Evolutionary conservation across 2,888 invertebrate genomes (phyloP).

Genomic region (Colostygia pectinataria): DNA sequence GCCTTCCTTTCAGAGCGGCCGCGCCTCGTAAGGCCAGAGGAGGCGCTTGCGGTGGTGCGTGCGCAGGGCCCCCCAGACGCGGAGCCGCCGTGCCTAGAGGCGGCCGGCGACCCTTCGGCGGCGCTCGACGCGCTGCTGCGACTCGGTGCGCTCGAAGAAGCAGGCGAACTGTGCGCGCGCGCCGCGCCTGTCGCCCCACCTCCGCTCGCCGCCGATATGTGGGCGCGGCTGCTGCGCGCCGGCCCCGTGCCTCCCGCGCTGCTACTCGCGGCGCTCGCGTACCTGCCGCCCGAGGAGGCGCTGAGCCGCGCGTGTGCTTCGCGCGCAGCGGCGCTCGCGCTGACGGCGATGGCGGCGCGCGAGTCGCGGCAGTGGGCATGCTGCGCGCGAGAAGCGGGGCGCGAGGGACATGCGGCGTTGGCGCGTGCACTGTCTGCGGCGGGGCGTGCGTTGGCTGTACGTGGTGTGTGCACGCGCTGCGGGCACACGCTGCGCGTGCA

Average conservation of each 20-base stretch:
- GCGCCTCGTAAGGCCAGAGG: constrained; percentile 67
- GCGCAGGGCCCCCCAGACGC: constrained; percentile 56
- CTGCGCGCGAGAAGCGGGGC: constrained; percentile 46
- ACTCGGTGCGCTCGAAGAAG: constrained; percentile 45
- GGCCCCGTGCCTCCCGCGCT: constrained; percentile 51
- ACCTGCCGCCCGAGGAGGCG: constrained; percentile 58
- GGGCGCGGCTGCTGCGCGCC: constrained; percentile 52
- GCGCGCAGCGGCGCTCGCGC: constrained; percentile 48
- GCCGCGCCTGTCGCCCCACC: constrained; percentile 55
- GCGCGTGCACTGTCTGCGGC: constrained; percentile 58
- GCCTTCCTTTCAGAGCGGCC: constrained; percentile 56
- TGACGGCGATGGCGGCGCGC: constrained; percentile 45
- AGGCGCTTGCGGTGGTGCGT: constrained; percentile 59
- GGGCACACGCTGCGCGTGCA: constrained; percentile 44
- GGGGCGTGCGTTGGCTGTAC: constrained; percentile 58
- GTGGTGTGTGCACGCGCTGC: constrained; percentile 61
- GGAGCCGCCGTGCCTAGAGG: constrained; percentile 68
- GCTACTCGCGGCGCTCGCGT: constrained; percentile 60
- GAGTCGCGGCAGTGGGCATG: constrained; percentile 45
- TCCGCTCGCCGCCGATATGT: constrained; percentile 50
- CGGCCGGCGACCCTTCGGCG: constrained; percentile 62
- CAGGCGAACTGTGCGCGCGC: constrained; percentile 59
- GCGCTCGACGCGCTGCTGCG: constrained; percentile 62
- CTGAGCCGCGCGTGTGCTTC: constrained; percentile 48
- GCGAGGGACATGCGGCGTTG: constrained; percentile 56